Evolutionary conservation across 2,113 vertebrate species (phyloP), one percentile per base, ranked within the genome.

Genomic region (Haplotaxodon microlepis): DNA sequence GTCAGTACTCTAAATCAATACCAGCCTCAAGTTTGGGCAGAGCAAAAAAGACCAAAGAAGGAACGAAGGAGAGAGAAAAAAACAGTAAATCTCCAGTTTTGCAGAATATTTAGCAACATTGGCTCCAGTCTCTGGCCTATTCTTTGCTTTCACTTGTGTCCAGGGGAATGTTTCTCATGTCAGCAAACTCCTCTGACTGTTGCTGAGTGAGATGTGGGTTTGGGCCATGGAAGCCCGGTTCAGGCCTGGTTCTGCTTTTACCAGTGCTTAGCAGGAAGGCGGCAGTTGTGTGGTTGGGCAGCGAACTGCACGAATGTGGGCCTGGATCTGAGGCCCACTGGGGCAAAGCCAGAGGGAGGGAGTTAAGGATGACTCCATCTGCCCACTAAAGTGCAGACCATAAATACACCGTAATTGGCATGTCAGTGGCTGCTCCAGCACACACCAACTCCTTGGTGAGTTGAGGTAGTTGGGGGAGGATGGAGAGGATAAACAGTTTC

Each of bases 41-140:
- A 88, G 83, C 82, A 38, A 88, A 89, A 21, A 81, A 81, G 51
- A 53, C 69, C 24, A 36, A 51, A 31, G 71, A 90, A 80, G 84
- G 87, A 85, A 47, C 0, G 1, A 45, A 29, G 27, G 8, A 14
- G 24, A 85, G 34, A 29, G 86, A 45, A 84, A 87, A 56, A 71
- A 82, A 36, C 19, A 38, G 38, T 89, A 90, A 92, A 91, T 90
- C 86, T 94, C 57, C 90, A 89, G 90, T 95, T 95, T 92, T 92
- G 88, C 56, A 88, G 92, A 94, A 91, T 91, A 94, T 94, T 95
- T 95, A 91, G 94, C 85, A 90, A 92, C 89, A 69, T 78, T 94
- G 93, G 91, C 93, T 93, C 81, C 80, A 84, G 90, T 92, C 53
- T 34, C 16, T 3, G 82, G 63, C 80, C 88, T 84, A 40, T 86